Evolutionary conservation across 2,113 vertebrate genomes (phyloP).

Genomic region (Sturnus vulgaris): DNA sequence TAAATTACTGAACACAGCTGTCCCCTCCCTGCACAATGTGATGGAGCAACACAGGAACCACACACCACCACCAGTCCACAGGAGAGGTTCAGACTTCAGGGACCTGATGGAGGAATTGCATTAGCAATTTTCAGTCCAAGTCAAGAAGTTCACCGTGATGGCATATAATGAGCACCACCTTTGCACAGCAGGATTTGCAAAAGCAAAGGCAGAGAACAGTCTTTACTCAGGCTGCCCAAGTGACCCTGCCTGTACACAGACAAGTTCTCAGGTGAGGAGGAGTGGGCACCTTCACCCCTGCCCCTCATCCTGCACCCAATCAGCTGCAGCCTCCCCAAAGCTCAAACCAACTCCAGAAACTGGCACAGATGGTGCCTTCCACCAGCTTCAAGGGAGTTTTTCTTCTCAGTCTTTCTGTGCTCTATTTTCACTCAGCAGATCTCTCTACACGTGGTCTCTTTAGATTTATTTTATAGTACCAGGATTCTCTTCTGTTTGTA

Average conservation of each 20-base stretch:
- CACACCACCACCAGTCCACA: background rate
- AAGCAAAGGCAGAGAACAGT: background rate
- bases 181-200: background rate
- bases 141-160: background rate
- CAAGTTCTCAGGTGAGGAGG: background rate
- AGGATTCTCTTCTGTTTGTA: background rate
- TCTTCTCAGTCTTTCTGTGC: background rate
- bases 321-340: background rate
- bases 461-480: background rate
- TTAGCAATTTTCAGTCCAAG: background rate
- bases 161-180: rapidly evolving
- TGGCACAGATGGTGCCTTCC: background rate
- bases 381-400: background rate
- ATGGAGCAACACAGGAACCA: background rate
- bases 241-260: background rate
- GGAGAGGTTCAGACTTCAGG: rapidly evolving
- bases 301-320: too few species aligned
- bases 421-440: background rate
- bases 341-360: background rate
- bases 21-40: background rate
- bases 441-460: background rate
- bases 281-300: background rate
- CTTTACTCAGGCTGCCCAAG: background rate
- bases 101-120: background rate
- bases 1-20: rapidly evolving